phyloP scores from a whole-genome alignment of 2,888 invertebrate species.

The Ashinkailepas kermadecensis region DNA sequence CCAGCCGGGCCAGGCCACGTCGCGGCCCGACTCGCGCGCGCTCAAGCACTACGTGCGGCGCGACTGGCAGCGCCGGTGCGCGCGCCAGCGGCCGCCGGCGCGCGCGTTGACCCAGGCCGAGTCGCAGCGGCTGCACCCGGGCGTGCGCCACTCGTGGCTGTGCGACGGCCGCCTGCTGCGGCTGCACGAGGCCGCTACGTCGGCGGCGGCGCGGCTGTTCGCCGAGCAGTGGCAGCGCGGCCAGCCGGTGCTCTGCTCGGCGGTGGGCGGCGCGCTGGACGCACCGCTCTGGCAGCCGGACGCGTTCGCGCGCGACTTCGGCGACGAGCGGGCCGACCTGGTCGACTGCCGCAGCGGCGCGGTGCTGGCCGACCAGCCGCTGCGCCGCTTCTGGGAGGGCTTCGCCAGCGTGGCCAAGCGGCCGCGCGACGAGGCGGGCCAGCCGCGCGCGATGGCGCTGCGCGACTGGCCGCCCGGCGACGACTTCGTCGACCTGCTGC shows the following conservation, averaged over 20 bases:
- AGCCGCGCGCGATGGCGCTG: conserved; percentile 78
- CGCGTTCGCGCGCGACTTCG: conserved; percentile 83
- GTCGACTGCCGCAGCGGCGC: conserved; percentile 88
- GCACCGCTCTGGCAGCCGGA: conserved; percentile 85
- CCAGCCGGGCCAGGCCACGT: not conserved
- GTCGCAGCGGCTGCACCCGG: conserved; percentile 70
- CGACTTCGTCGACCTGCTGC: conserved; percentile 76
- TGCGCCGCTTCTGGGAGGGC: conserved; percentile 94
- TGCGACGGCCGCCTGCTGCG: conserved; percentile 84
- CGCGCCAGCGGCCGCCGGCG: not conserved
- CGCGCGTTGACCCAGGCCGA: conserved; percentile 78
- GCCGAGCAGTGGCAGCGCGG: conserved; percentile 75
- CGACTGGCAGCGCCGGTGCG: not conserved
- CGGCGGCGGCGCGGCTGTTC: conserved; percentile 72
- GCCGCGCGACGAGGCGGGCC: conserved; percentile 64
- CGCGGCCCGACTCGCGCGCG: not conserved
- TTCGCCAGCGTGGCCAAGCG: conserved; percentile 77
- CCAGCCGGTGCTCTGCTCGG: conserved; percentile 87
- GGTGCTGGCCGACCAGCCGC: conserved; percentile 78
- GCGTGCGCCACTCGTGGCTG: conserved; percentile 86
- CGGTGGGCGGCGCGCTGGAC: conserved; percentile 68
- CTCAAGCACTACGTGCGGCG: not conserved
- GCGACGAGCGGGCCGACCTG: conserved; percentile 81
- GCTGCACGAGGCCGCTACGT: conserved; percentile 66
- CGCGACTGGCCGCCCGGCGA: conserved; percentile 98